Base-by-base conservation (phyloP, 1,140 invertebrate species). In the Leptonema lineaticorne region DNA sequence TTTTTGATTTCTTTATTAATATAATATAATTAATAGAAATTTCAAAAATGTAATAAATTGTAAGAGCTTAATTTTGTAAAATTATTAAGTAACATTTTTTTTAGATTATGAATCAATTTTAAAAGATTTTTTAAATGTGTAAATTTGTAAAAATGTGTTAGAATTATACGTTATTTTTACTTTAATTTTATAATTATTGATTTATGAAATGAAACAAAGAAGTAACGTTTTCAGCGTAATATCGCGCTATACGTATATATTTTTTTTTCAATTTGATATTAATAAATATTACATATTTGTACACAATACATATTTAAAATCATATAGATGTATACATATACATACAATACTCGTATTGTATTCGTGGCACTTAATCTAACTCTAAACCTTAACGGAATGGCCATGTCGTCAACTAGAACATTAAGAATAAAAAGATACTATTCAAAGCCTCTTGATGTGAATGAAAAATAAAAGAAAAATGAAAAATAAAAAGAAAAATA, bases 321-420 rank as follows among this genome's bases (percentile, higher is more conserved):
- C 24, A 26, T 22, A 26, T 45, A 45, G 5, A 33, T 6, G 11
- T n/a, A n/a, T n/a, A n/a, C n/a, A n/a, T 14, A 45, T 45, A 45
- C 11, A 45, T 53, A 22, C 50, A 22, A 53, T 53, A 53, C 50
- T 22, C 50, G 37, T 41, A 53, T 53, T 26, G 50, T 53, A 53
- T 26, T 9, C 50, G 50, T 53, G 50, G 50, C 50, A 53, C 50
- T 26, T 24, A 53, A 33, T 33, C 5, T 22, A 26, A 53, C 53
- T 64, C 62, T 64, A 64, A 62, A 50, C 62, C 62, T 50, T 45
- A 29, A 18, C 11, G 29, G 62, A 64, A 50, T 64, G 62, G 62
- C 62, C 62, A 50, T 64, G 62, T 64, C 46, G 58, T 62, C 58
- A 45, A 37, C 45, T 29, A 59, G 8, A 30, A 59, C 26, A 59